These are phyloP conservation scores for Laticauda colubrina DNA, from an alignment of 2,113 vertebrate genomes.

Conservation along the genomic window DNA sequence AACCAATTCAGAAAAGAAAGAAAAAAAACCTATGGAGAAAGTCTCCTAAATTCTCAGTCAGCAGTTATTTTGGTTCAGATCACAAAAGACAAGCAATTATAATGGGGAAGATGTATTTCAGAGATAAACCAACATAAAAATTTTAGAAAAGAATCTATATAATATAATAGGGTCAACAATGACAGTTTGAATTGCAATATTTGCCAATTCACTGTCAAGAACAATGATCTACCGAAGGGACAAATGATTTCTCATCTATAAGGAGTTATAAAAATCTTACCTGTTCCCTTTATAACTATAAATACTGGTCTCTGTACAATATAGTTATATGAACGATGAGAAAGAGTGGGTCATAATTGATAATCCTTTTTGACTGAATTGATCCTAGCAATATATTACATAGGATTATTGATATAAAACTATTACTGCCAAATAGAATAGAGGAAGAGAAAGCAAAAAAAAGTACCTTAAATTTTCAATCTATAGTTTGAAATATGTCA, in stretches of 20 bases:
- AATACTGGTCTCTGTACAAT: background rate
- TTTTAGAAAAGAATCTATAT: background rate
- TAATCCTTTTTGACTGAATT: background rate
- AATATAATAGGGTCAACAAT: background rate
- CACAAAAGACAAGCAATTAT: background rate
- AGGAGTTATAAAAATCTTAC: background rate
- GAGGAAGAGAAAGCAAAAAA: background rate
- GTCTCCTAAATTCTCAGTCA: slow-evolving; percentile 13
- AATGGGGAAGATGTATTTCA: background rate
- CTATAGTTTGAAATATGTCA: background rate
- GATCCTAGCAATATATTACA: background rate
- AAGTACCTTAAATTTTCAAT: background rate
- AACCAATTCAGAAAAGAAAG: slow-evolving; percentile 13
- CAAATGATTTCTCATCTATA: background rate
- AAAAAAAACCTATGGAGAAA: slow-evolving; percentile 14
- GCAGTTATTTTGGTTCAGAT: background rate
- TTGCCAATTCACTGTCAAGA: background rate
- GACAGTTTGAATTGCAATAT: background rate
- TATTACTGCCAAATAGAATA: background rate
- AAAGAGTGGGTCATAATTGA: background rate
- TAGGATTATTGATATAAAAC: background rate
- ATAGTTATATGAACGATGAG: background rate
- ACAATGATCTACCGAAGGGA: background rate
- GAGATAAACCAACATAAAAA: background rate
- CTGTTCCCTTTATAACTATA: background rate